Evolutionary conservation across 2,888 invertebrate species (phyloP), one percentile per base, ranked within the genome.

Genomic region (Teinopalpus imperialis): DNA sequence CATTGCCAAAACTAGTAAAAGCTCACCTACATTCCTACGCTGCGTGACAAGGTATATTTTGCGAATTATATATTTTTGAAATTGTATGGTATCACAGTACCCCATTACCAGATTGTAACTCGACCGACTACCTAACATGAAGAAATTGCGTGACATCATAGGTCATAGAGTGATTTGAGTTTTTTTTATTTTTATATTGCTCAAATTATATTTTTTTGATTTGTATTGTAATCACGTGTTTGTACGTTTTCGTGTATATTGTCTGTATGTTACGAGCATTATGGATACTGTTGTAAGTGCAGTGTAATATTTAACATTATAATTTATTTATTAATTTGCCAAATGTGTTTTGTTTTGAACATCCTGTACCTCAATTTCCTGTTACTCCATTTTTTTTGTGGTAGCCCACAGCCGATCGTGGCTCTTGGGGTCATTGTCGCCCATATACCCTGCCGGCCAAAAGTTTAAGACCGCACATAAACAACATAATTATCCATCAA

Each of bases 271-370:
- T 85, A 76, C 76, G 80, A 77, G 73, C 80, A 79, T 76, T 64
- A 72, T 74, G 68, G 70, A 73, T 80, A 73, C 69, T 67, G 74
- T 71, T 82, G 75, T 85, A 83, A 80, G 82, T 78, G 85, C 82
- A 81, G 83, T 86, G 81, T 82, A 72, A 82, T 85, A 86, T 86
- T 81, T 78, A 86, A 85, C 81, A 82, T 69, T 81, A 87, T 85
- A 85, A 88, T 88, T 88, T 88, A 88, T 88, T 88, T 88, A 88
- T 88, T 88, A 78, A 87, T 88, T 88, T 88, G 87, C 86, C 58
- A 59, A 21, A 37, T 54, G 59, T 57, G 69, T 68, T 66, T 69
- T 67, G 16, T 48, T 54, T 54, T 4, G 2, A 13, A 10, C 7
- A 3, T 8, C 32, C 13, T 16, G 12, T 18, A 12, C 31, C 23